Percentiles rank a stretch among this genome's conserved stretches.
These are phyloP conservation scores for Hippocampus kuda DNA, from an alignment of 2,797 vertebrate species.

Conservation along the genomic window DNA sequence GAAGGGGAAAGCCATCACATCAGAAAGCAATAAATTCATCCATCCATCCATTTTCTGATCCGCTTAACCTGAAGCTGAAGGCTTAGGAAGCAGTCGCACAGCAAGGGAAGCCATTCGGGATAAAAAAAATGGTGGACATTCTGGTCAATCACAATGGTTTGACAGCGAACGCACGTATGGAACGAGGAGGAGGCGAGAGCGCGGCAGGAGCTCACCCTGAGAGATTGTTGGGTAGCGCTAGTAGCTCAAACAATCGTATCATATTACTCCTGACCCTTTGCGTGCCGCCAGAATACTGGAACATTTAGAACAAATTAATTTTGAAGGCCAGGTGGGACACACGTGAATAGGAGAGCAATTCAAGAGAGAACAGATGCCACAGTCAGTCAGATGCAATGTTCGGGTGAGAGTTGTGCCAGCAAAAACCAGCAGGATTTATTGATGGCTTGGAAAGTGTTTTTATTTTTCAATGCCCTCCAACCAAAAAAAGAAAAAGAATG, in stretches of 20 bases:
- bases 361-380: conserved; percentile 2
- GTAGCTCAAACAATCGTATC: not conserved
- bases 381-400: not conserved
- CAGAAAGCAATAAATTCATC: too few relatives aligned
- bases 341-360: not conserved
- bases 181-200: not conserved
- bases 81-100: not conserved
- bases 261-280: not conserved
- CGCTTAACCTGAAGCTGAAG: not conserved
- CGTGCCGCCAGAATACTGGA: not conserved
- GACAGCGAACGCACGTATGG: not conserved
- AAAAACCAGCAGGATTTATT: not conserved
- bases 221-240: not conserved
- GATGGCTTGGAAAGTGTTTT: not conserved
- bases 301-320: not conserved
- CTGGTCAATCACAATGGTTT: not conserved
- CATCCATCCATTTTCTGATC: too few relatives aligned
- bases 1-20: too few relatives aligned
- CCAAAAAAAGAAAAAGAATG: not conserved
- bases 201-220: not conserved
- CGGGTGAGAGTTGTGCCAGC: not conserved
- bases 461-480: not conserved
- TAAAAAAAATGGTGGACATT: not conserved
- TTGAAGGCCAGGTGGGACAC: not conserved
- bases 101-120: not conserved